These are phyloP conservation scores for Ruditapes philippinarum DNA, from an alignment of 1,140 invertebrate species.

Conservation along the genomic window DNA sequence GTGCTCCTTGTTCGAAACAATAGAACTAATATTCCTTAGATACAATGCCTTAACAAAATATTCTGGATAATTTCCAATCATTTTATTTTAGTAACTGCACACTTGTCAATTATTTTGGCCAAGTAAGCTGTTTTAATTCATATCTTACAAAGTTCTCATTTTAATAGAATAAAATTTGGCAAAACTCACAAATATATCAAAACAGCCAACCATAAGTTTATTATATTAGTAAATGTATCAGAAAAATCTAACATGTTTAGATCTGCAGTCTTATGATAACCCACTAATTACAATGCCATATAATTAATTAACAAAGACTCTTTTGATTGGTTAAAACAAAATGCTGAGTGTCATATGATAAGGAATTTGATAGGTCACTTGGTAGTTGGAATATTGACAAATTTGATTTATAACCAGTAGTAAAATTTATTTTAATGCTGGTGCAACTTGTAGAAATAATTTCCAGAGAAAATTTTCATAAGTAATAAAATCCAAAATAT, in stretches of 20 bases:
- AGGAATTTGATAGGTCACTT: slow-evolving; percentile 64
- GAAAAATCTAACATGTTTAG: slow-evolving; percentile 42
- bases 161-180: neutral
- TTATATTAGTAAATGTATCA: neutral
- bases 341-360: slow-evolving; percentile 47
- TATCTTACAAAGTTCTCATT: neutral
- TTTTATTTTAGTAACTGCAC: slow-evolving; percentile 43
- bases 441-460: too few species aligned
- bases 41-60: slow-evolving; percentile 43
- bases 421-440: neutral
- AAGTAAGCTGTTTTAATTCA: slow-evolving; percentile 14
- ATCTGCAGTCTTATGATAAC: slow-evolving; percentile 46
- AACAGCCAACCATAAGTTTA: neutral
- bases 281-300: slow-evolving; percentile 31
- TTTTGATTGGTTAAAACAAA: slow-evolving; percentile 24
- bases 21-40: slow-evolving; percentile 38
- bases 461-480: too few species aligned
- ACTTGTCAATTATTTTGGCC: slow-evolving; percentile 35
- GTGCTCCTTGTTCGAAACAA: slow-evolving; percentile 17
- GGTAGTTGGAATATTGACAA: slow-evolving; percentile 14
- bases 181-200: neutral
- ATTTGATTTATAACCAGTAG: slow-evolving; percentile 13
- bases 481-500: too few species aligned
- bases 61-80: slow-evolving; percentile 62
- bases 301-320: slow-evolving; percentile 39